Evolutionary conservation across 2,113 vertebrate species (phyloP).

Genomic region (Rhea pennata): DNA sequence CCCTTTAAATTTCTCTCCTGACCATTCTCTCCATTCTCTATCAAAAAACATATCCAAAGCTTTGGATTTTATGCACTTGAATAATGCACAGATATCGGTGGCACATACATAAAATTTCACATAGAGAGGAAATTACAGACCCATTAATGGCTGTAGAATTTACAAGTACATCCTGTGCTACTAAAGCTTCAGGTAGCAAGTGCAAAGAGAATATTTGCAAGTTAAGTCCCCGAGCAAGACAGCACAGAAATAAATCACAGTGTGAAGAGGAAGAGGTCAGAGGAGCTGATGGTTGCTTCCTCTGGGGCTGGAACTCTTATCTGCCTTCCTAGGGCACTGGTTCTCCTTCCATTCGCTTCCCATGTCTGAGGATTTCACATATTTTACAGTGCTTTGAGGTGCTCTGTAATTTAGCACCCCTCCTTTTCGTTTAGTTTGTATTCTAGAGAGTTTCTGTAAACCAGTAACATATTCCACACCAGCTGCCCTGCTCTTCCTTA

Average conservation of each 20-base stretch:
- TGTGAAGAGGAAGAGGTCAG: neutral
- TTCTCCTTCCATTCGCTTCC: neutral
- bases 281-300: neutral
- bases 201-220: neutral
- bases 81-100: neutral
- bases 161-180: neutral
- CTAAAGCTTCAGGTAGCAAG: neutral
- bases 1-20: neutral
- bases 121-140: neutral
- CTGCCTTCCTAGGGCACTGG: neutral
- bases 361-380: fast-evolving
- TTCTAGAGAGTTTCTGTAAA: neutral
- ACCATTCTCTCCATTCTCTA: neutral
- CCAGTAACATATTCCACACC: neutral
- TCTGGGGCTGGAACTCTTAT: neutral
- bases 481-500: neutral
- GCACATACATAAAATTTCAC: neutral
- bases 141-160: neutral
- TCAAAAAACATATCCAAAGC: neutral
- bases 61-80: neutral
- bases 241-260: neutral
- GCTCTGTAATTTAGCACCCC: neutral
- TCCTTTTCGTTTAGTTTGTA: constrained; percentile 10
- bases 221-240: neutral
- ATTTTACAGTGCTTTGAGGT: neutral